phyloP scores from a whole-genome alignment of 2,888 invertebrate genomes.

The Zeuzera pyrina region DNA sequence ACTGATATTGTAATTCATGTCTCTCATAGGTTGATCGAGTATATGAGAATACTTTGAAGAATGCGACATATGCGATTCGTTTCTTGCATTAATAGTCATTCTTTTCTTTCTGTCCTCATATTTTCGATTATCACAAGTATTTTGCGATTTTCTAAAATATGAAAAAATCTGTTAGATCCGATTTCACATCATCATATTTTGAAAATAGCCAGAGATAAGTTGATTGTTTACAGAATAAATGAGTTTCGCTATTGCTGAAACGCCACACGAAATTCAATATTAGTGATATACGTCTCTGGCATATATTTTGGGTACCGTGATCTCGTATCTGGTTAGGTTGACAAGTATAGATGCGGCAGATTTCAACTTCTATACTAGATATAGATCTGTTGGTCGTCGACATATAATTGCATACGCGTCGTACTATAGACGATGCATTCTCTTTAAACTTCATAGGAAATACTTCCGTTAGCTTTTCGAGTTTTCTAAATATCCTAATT shows the following conservation, averaged over 20 bases:
- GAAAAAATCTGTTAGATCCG: conserved; percentile 49
- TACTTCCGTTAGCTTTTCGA: conserved; percentile 55
- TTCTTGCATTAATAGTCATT: conserved; percentile 41
- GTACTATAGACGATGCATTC: conserved; percentile 40
- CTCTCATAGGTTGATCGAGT: conserved; percentile 20
- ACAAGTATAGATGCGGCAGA: conserved; percentile 74
- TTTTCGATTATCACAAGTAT: conserved; percentile 45
- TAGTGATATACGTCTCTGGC: conserved; percentile 71
- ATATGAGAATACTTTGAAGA: conserved; percentile 28
- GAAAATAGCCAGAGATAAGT: conserved; percentile 79
- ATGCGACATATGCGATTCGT: conserved; percentile 36
- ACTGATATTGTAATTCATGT: conserved; percentile 25
- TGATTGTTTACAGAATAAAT: conserved; percentile 75
- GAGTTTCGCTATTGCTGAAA: conserved; percentile 78
- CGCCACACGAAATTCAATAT: conserved; percentile 77
- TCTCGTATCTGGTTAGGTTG: conserved; percentile 76
- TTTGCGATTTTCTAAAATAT: conserved; percentile 47
- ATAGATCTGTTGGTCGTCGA: conserved; percentile 70
- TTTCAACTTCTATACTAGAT: conserved; percentile 72
- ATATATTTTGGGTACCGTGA: conserved; percentile 49
- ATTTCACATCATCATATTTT: conserved; percentile 58
- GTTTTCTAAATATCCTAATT: conserved; percentile 51
- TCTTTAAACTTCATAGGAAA: conserved; percentile 56
- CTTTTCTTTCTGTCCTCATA: conserved; percentile 42
- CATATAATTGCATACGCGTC: conserved; percentile 52